A percentile compares a stretch with the other conserved stretches of the same genome.
Evolutionary conservation across 2,797 vertebrate genomes (phyloP).

Genomic region (Eurystomus glaucurus): DNA sequence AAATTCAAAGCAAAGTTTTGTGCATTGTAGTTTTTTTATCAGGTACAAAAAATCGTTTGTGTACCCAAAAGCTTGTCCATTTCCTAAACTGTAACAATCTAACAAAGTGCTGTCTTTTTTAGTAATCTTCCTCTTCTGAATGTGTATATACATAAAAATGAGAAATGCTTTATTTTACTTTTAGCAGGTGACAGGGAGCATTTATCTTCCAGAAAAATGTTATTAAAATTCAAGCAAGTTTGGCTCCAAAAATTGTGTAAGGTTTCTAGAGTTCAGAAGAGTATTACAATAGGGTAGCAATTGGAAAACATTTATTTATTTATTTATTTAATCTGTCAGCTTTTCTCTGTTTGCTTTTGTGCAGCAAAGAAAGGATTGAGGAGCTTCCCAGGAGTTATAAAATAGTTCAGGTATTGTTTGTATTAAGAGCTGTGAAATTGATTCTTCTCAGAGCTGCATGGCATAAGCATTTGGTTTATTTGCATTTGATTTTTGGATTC

Average conservation of each 20-base stretch:
- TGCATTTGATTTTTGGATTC: not conserved
- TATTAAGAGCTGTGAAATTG: not conserved
- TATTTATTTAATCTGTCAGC: not conserved
- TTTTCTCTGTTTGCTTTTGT: not conserved
- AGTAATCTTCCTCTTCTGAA: not conserved
- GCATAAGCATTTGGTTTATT: not conserved
- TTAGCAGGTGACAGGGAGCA: not conserved
- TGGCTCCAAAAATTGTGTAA: not conserved
- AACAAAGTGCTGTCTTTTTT: not conserved
- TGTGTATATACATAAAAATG: not conserved
- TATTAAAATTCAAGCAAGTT: not conserved
- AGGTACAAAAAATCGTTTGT: not conserved
- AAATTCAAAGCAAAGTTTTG: not conserved
- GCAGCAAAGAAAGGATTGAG: not conserved
- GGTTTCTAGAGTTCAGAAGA: not conserved
- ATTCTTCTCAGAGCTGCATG: not conserved
- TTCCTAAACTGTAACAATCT: not conserved
- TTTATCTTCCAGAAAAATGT: not conserved
- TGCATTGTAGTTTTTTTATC: not conserved
- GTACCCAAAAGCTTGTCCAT: not conserved
- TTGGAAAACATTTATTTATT: not conserved
- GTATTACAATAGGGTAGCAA: not conserved
- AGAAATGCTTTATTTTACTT: not conserved
- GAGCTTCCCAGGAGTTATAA: not conserved
- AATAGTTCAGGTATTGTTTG: not conserved